Conservation (phyloP, 2,797 vertebrate species). For the Macrochelys suwanniensis region DNA sequence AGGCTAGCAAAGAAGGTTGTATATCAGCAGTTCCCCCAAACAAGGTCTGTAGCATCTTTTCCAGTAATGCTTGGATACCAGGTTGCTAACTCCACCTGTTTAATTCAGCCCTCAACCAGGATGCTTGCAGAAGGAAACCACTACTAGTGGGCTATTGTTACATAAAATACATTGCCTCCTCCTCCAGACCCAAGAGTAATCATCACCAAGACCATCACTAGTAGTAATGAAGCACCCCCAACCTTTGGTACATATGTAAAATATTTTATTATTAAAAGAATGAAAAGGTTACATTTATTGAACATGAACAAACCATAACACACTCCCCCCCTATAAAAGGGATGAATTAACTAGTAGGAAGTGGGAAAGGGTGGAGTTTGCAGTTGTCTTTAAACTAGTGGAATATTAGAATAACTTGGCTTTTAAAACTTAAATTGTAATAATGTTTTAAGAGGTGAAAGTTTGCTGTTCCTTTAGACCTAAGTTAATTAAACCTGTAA, state of each 20-base stretch:
- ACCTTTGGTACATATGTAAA: neutral
- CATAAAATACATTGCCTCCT: neutral
- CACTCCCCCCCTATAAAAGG: constrained; percentile 16
- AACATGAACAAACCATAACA: neutral
- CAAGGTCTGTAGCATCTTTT: neutral
- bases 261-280: neutral
- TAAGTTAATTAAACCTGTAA: neutral
- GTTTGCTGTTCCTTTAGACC: neutral
- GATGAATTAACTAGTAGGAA: constrained; percentile 36
- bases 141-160: accelerated
- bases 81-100: neutral
- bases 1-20: neutral
- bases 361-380: constrained; percentile 23
- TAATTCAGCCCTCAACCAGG: neutral
- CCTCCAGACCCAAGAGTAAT: accelerated
- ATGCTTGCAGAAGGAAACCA: neutral
- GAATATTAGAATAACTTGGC: neutral
- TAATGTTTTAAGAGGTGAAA: neutral
- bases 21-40: neutral
- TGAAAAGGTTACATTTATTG: neutral
- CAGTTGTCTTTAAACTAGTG: constrained; percentile 15
- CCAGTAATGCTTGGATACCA: neutral
- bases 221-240: neutral
- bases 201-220: neutral
- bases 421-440: neutral